These are phyloP conservation scores for Dasypus novemcinctus DNA, from an alignment of 2,113 vertebrate species.

Conservation along the genomic window DNA sequence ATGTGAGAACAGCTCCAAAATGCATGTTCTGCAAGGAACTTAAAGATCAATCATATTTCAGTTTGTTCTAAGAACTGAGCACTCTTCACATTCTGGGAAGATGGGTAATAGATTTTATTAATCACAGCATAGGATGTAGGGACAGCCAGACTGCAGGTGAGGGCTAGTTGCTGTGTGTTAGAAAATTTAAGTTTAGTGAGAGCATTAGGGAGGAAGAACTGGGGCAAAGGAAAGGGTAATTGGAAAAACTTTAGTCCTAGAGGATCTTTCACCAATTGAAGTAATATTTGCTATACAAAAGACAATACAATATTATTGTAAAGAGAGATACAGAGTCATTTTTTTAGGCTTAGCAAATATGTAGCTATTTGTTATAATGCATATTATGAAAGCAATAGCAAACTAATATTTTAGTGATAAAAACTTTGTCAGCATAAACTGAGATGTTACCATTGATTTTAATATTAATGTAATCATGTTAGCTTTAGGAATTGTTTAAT, in stretches of 20 bases:
- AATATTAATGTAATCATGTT: background rate
- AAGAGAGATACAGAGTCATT: background rate
- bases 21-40: background rate
- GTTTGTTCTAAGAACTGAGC: background rate
- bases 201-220: background rate
- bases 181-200: background rate
- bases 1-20: background rate
- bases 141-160: background rate
- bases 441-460: background rate
- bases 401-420: background rate
- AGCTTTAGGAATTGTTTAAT: background rate
- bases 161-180: background rate
- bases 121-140: background rate
- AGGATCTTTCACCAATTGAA: background rate
- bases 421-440: background rate
- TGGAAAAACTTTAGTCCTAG: background rate
- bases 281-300: background rate
- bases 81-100: background rate
- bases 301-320: background rate
- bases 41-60: background rate
- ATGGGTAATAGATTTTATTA: background rate
- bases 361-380: background rate
- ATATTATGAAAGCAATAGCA: background rate
- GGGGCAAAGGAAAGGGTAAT: background rate
- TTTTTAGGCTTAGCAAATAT: background rate